Evolutionary conservation across 2,888 invertebrate species (phyloP).

Genomic region (Macrostomum cliftonense): DNA sequence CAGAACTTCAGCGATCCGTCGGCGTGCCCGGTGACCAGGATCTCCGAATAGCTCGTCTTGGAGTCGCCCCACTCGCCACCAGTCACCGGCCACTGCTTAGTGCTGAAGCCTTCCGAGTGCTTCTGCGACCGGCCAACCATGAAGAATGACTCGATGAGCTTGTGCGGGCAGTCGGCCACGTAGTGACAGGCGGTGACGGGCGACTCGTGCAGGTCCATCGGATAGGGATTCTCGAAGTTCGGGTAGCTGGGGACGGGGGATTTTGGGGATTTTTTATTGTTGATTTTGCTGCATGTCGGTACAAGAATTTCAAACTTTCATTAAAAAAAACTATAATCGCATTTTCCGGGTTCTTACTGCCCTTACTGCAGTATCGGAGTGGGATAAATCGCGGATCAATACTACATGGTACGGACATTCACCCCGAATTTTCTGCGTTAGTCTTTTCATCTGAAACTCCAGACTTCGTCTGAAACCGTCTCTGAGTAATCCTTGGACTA

Average conservation of each 20-base stretch:
- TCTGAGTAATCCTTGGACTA: too few species aligned
- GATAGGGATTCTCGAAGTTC: slow-evolving; percentile 95
- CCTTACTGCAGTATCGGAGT: too few species aligned
- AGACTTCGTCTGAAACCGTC: too few species aligned
- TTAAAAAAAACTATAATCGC: too few species aligned
- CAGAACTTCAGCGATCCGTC: slow-evolving; percentile 97
- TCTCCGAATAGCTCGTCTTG: slow-evolving; percentile 70
- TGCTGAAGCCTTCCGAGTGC: slow-evolving; percentile 38
- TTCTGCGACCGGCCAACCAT: slow-evolving; percentile 52
- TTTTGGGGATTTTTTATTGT: too few species aligned
- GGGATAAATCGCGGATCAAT: too few species aligned
- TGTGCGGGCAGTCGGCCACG: slow-evolving; percentile 89
- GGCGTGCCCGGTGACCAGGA: slow-evolving; percentile 96
- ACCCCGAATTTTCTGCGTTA: too few species aligned
- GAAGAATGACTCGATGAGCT: slow-evolving; percentile 91
- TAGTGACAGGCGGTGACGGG: slow-evolving; percentile 90
- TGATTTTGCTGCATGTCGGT: too few species aligned
- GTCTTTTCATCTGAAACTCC: too few species aligned
- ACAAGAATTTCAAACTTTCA: too few species aligned
- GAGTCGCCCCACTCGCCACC: slow-evolving; percentile 90
- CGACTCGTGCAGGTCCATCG: slow-evolving; percentile 97
- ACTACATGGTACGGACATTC: too few species aligned
- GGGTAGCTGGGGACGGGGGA: slow-evolving; percentile 49
- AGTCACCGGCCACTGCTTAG: slow-evolving; percentile 71
- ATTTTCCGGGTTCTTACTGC: too few species aligned